Conservation (phyloP, 1,140 invertebrate species). For the Orchestia grillus region DNA sequence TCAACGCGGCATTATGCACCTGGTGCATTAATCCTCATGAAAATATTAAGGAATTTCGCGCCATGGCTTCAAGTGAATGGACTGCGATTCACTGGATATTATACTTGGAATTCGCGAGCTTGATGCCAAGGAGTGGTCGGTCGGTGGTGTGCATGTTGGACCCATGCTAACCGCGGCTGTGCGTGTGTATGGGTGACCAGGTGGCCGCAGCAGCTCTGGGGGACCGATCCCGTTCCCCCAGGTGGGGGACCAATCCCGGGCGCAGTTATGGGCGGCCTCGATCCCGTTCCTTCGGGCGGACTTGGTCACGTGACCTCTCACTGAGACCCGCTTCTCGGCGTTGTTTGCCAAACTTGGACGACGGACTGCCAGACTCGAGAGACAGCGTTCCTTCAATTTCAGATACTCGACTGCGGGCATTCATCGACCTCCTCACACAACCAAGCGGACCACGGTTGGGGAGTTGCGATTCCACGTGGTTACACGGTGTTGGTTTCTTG, state of each 20-base stretch:
- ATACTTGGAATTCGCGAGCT: neutral
- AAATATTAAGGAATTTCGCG: neutral
- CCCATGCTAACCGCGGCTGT: neutral
- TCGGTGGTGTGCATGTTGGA: neutral
- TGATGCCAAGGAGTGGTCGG: neutral
- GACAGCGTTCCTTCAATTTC: neutral
- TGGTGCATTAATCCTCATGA: neutral
- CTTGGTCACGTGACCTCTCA: neutral
- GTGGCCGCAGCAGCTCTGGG: neutral
- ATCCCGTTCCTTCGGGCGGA: neutral
- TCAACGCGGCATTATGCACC: neutral
- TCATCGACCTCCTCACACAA: neutral
- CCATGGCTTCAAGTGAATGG: neutral
- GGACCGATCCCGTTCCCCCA: neutral
- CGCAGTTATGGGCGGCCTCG: neutral
- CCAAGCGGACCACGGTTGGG: neutral
- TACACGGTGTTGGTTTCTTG: neutral
- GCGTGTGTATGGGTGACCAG: constrained; percentile 27
- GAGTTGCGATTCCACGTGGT: neutral
- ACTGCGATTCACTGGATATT: neutral
- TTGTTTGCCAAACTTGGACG: neutral
- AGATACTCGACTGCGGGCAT: neutral
- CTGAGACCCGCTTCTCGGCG: neutral
- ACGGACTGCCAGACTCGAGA: neutral
- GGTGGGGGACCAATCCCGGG: too few relatives aligned